Evolutionary conservation across 2,113 vertebrate genomes (phyloP).

Genomic region (Sialia sialis): DNA sequence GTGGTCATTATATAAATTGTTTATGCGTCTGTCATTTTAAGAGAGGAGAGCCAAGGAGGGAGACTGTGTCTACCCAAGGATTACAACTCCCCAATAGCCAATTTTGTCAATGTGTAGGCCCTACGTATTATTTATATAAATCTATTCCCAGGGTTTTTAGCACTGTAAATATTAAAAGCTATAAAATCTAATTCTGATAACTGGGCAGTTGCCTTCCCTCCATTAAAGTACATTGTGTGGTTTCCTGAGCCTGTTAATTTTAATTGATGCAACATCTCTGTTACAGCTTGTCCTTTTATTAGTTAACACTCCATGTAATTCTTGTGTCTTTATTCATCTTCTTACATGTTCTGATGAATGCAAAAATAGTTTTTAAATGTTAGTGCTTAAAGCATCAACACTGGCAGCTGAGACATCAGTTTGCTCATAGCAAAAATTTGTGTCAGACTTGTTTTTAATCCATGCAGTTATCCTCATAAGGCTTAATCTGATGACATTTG

Average conservation of each 20-base stretch:
- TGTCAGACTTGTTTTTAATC: not conserved
- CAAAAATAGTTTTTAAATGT: not conserved
- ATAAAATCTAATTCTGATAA: not conserved
- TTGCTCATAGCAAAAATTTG: slow-evolving; percentile 15
- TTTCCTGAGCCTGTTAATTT: not conserved
- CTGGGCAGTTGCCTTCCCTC: not conserved
- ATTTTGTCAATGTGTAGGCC: not conserved
- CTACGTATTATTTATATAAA: not conserved
- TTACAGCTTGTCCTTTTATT: not conserved
- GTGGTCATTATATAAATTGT: not conserved
- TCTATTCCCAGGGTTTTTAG: not conserved
- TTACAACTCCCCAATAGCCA: not conserved
- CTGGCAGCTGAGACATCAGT: not conserved
- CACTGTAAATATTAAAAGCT: not conserved
- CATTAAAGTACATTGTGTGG: not conserved
- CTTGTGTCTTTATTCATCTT: not conserved
- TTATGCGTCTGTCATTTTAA: not conserved
- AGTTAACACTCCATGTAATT: not conserved
- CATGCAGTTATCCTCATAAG: not conserved
- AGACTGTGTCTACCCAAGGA: not conserved
- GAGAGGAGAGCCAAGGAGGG: not conserved
- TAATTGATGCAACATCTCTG: not conserved
- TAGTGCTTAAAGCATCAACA: not conserved
- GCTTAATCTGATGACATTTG: not conserved
- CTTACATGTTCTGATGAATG: not conserved